Evolutionary conservation across 1,140 invertebrate genomes (phyloP), one percentile per base, ranked within the genome.

Genomic region (Potamilus streckersoni): DNA sequence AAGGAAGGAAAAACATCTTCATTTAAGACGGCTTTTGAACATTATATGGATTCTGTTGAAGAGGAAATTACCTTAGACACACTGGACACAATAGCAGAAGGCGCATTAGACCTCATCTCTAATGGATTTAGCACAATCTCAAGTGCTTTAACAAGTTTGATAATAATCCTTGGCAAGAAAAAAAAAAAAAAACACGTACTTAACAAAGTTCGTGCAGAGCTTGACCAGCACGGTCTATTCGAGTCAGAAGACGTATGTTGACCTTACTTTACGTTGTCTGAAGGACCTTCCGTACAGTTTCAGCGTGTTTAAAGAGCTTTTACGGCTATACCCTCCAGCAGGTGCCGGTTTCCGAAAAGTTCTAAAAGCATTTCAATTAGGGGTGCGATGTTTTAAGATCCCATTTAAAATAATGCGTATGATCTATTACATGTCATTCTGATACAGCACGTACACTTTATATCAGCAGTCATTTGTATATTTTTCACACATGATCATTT

Each of bases 291-390:
- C 63, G 60, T 86, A 84, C 71, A 59, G 80, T 12, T 73, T 81
- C 27, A 61, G 72, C 55, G 79, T 86, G 13, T 63, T 82, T 55
- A 85, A 84, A 68, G 86, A 87, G 70, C 74, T 83, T 1, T 70
- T 86, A 5, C 64, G 86, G n/a, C 17, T 85, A 56, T 68, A 60
- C 62, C 83, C 86, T 5, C 86, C 86, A 14, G 76, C 73, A 8
- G 85, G 84, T 8, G 86, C 79, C 1, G 77, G 74, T 14, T 87
- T 81, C 73, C 63, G 85, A 55, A 79, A 75, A 56, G 79, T 74
- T 2, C 59, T 79, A n/a, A 80, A 80, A 58, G 78, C 84, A 19
- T 75, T 87, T 68, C 79, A 85, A 62, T 62, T 87, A 62, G 82
- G 79, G 59, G 85, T 87, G 76, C 77, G 83, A 77, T 31, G 2